phyloP scores from a whole-genome alignment of 2,797 vertebrate species.

The Coreius guichenoti region DNA sequence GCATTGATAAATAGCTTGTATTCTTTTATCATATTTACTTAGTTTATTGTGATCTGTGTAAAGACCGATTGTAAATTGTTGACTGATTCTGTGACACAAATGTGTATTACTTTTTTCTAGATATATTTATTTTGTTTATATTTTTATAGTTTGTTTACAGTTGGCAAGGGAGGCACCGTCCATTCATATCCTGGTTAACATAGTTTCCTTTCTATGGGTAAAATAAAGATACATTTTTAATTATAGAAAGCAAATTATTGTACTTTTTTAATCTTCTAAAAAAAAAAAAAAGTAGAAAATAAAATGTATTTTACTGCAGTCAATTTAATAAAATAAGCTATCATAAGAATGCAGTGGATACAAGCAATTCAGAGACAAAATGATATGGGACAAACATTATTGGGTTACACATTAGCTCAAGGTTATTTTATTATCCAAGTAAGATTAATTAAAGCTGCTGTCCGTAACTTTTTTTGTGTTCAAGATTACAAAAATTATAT shows the following conservation, averaged over 20 bases:
- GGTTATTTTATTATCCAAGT: not conserved
- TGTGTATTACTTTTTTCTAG: not conserved
- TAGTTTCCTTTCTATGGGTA: not conserved
- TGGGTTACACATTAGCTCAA: not conserved
- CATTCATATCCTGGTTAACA: not conserved
- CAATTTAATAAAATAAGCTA: not conserved
- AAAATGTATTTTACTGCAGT: not conserved
- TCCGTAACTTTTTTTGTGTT: no score
- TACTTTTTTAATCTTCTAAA: not conserved
- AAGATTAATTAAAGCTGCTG: not conserved
- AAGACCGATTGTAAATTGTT: not conserved
- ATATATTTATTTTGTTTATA: constrained; percentile 5
- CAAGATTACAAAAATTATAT: no score
- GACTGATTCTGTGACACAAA: not conserved
- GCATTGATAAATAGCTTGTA: not conserved
- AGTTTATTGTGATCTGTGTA: not conserved
- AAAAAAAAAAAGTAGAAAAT: not conserved
- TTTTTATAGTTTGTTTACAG: constrained; percentile 18
- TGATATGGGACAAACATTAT: not conserved
- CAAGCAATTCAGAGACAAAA: not conserved
- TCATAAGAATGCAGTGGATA: not conserved
- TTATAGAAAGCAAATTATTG: not conserved
- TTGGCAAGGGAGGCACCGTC: not conserved
- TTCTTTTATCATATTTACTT: not conserved
- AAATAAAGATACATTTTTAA: not conserved